Evolutionary conservation across 2,797 vertebrate genomes (phyloP).

Genomic region (Mastacembelus armatus): DNA sequence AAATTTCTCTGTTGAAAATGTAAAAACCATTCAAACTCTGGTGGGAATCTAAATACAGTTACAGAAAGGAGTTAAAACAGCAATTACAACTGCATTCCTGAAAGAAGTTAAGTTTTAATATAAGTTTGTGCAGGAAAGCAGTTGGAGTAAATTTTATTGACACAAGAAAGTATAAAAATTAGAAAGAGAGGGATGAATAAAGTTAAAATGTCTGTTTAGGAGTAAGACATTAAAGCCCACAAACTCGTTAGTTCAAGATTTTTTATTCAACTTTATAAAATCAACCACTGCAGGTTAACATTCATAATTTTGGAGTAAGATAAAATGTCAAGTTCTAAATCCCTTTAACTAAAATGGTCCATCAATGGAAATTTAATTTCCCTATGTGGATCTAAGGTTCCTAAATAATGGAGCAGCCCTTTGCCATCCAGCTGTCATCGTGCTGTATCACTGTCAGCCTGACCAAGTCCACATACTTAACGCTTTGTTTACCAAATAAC

Average conservation of each 20-base stretch:
- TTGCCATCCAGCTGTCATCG: constrained; percentile 1
- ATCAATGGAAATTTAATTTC: no score
- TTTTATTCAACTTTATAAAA: no score
- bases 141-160: neutral
- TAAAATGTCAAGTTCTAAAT: no score
- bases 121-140: neutral
- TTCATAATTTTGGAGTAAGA: no score
- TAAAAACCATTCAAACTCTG: neutral
- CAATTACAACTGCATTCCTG: neutral
- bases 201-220: no score
- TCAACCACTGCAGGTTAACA: no score
- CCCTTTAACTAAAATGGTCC: no score
- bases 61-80: neutral
- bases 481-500: constrained; percentile 51
- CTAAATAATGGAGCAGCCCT: constrained; percentile 30
- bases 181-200: no score
- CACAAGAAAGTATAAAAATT: no score
- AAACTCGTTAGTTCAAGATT: no score
- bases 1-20: neutral
- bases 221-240: no score
- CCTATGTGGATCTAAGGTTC: neutral
- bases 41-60: neutral
- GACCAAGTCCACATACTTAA: constrained; percentile 36
- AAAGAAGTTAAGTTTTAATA: neutral
- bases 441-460: constrained; percentile 13